phyloP scores from a whole-genome alignment of 2,888 invertebrate species.

The Cremastobaeus sp. region DNA sequence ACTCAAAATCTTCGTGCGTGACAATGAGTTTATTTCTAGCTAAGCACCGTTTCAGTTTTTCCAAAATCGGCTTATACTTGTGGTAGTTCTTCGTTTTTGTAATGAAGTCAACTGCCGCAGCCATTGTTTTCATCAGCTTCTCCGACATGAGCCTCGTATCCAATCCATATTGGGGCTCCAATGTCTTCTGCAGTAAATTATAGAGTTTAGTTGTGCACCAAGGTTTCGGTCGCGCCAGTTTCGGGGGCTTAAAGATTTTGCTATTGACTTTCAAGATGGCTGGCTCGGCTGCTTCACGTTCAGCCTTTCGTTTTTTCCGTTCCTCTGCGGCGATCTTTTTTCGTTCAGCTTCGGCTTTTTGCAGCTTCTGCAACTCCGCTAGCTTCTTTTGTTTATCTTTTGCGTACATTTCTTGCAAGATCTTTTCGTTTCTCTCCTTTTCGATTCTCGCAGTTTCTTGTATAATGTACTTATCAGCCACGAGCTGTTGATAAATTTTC shows the following conservation, averaged over 20 bases:
- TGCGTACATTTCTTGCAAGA: neutral
- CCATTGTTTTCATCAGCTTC: slow-evolving; percentile 63
- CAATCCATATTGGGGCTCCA: slow-evolving; percentile 67
- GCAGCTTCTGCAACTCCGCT: neutral
- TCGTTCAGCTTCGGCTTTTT: neutral
- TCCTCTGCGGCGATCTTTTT: slow-evolving; percentile 6
- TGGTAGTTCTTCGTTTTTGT: slow-evolving; percentile 65
- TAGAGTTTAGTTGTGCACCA: slow-evolving; percentile 74
- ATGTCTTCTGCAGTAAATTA: slow-evolving; percentile 66
- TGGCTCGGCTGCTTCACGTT: slow-evolving; percentile 9
- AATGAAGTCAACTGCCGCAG: slow-evolving; percentile 58
- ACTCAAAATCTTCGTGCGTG: slow-evolving; percentile 70
- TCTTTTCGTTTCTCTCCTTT: neutral
- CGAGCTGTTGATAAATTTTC: slow-evolving; percentile 3
- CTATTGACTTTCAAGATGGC: slow-evolving; percentile 66
- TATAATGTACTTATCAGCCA: slow-evolving; percentile 30
- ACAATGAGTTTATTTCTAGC: slow-evolving; percentile 68
- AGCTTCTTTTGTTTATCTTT: neutral
- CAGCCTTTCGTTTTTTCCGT: slow-evolving; percentile 9
- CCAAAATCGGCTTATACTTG: slow-evolving; percentile 65
- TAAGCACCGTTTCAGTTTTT: slow-evolving; percentile 68
- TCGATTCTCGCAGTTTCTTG: slow-evolving; percentile 19
- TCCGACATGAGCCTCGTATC: slow-evolving; percentile 68
- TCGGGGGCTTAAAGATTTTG: slow-evolving; percentile 68
- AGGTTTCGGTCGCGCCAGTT: slow-evolving; percentile 66